Evolutionary conservation across 2,797 vertebrate species (phyloP), one percentile per base, ranked within the genome.

Genomic region (Mormyrops attenuatus): DNA sequence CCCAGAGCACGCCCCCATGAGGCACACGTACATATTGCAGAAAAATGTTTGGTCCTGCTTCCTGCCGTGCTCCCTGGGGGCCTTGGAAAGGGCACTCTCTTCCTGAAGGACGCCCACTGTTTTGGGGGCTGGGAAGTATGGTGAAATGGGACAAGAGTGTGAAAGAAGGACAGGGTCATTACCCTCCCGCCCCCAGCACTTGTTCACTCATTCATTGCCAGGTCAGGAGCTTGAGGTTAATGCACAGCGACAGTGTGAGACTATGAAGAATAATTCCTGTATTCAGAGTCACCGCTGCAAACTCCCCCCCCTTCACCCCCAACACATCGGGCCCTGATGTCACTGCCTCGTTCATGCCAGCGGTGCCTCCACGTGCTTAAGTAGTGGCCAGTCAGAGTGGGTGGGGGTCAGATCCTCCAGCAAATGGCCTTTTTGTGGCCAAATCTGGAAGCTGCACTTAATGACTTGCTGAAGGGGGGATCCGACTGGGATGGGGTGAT

Each of bases 261-360:
- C 92, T 94, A 96, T 96, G 95, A 97, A 96, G 95, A 97, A 97
- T 96, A 96, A 97, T 96, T 96, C 96, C 95, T 95, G 94, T 93
- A 95, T 97, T 97, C 95, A 96, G 93, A 95, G 94, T 93, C 93
- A 94, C 94, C 94, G 94, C 93, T 90, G 26, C 26, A 11, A 66
- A 93, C 93, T 92, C 82, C 90, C 34, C 91, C 93, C 94, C 95
- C 94, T 92, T 93, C 89, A 93, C 95, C 92, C 92, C 93, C 92
- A 95, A 97, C 96, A 97, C 96, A 93, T 96, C 95, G 94, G 95
- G 95, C 96, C 94, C 95, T 94, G 93, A 95, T 96, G 96, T 97
- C 96, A 96, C 97, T 96, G 96, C 95, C 96, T 96, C 96, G 95
- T 94, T 96, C 96, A 96, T 96, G 96, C 94, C 89, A 89, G 92